phyloP scores from a whole-genome alignment of 35 echinoderm and acorn worm species.

The Stichopus chloronotus region DNA sequence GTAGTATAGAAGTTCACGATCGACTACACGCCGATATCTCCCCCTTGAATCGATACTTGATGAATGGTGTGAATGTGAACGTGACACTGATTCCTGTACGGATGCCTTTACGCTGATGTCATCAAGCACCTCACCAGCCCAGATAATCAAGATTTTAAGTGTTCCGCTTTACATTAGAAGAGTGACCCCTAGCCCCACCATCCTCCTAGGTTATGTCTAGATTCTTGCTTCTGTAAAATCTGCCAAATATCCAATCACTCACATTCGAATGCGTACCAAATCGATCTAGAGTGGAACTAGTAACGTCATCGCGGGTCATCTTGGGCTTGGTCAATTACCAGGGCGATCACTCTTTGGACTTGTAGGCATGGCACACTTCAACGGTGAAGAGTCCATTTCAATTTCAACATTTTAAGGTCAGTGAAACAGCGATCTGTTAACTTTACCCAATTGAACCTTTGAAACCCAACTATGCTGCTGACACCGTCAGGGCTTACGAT shows the following conservation, averaged over 20 bases:
- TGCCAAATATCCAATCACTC: slow-evolving; percentile 12
- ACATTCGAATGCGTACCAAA: not conserved
- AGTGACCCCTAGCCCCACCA: not conserved
- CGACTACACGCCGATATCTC: slow-evolving; percentile 51
- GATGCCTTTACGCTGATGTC: slow-evolving; percentile 36
- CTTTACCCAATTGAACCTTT: too few relatives aligned
- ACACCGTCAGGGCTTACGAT: too few relatives aligned
- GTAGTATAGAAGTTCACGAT: slow-evolving; percentile 43
- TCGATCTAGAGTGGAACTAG: not conserved
- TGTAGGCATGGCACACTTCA: slow-evolving; percentile 47
- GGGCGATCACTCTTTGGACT: slow-evolving; percentile 10
- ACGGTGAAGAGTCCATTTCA: slow-evolving; percentile 62
- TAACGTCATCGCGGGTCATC: not conserved
- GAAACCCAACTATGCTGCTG: too few relatives aligned
- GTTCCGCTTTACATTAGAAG: slow-evolving; percentile 16
- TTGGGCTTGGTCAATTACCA: slow-evolving; percentile 48
- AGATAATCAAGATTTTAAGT: slow-evolving; percentile 26
- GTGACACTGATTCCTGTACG: slow-evolving; percentile 14
- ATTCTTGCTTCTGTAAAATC: not conserved
- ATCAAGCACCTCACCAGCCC: not conserved
- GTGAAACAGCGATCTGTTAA: too few relatives aligned
- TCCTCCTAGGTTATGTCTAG: not conserved
- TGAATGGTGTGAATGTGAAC: slow-evolving; percentile 41
- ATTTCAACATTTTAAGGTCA: not conserved
- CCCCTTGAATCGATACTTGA: slow-evolving; percentile 42